A percentile compares a stretch with the other conserved stretches of the same genome.
Evolutionary conservation across 2,113 vertebrate genomes (phyloP).

Genomic region (Arenaria interpres): DNA sequence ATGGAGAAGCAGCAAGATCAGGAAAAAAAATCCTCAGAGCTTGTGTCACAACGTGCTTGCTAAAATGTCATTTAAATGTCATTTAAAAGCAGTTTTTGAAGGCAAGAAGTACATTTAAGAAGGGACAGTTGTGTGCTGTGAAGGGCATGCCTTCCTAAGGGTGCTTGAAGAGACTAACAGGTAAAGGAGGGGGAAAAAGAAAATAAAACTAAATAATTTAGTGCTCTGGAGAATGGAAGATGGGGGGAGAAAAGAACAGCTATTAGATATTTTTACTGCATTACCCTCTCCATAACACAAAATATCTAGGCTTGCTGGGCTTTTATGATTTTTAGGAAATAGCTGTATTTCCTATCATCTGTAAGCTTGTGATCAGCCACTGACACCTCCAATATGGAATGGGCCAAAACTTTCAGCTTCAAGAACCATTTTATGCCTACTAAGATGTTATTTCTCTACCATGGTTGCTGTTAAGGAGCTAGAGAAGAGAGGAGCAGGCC

Average conservation of each 20-base stretch:
- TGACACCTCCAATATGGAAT: not conserved
- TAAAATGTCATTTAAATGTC: not conserved
- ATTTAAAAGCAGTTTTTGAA: not conserved
- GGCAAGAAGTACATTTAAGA: not conserved
- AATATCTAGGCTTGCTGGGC: not conserved
- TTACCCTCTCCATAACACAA: not conserved
- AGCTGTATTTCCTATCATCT: not conserved
- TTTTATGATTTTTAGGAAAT: not conserved
- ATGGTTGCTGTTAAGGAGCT: not conserved
- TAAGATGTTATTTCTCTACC: not conserved
- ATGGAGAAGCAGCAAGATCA: not conserved
- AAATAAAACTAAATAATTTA: not conserved
- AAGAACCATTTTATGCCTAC: not conserved
- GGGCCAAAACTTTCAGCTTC: not conserved
- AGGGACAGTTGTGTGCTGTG: not conserved
- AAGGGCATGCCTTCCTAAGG: not conserved
- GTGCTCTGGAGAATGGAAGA: no score
- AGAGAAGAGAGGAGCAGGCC: not conserved
- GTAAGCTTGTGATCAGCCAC: not conserved
- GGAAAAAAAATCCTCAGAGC: not conserved
- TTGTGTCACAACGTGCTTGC: not conserved
- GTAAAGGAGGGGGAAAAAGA: not conserved
- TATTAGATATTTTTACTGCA: not conserved
- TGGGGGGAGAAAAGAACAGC: no score
- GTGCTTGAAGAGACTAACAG: not conserved